Evolutionary conservation across 2,888 invertebrate species (phyloP), one percentile per base, ranked within the genome.

Genomic region (Drosophila dives): DNA sequence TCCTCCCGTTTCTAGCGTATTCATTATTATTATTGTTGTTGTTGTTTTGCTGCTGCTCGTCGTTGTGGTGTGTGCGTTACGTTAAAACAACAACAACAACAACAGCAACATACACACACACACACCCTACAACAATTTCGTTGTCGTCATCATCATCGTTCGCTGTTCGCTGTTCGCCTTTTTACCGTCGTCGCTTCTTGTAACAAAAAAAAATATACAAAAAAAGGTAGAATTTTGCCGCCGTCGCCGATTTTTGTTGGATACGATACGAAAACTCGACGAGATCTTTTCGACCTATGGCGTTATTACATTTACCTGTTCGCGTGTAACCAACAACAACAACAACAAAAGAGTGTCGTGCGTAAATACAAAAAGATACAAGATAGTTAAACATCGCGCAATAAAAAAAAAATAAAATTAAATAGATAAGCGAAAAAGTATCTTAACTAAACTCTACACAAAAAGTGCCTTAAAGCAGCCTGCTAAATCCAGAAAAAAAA

Each of bases 401-500:
- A 54, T 11, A 56, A 53, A 50, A 7, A 3, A 11, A 51, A 34
- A 29, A 38, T 23, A 7, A 23, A 15, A 45, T 38, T 38, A 38
- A 23, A 45, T 45, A 1, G 15, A 33, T 36, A 48, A 64, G 51
- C 6, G 29, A 34, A 58, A 66, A 65, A 65, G 60, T 66, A 77
- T 77, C 74, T 70, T 34, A 78, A 77, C 74, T 77, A 59, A 77
- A 78, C 78, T 78, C 66, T 75, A 62, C 70, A 77, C 59, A 67
- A 73, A 66, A 76, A 87, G 86, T 86, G 86, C 86, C 86, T 86
- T 86, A 84, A 69, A 66, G 48, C 59, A 71, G 42, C 56, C 49
- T 8, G 17, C 3, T 38, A 38, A 8, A 38, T 45, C 12, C 4
- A 45, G 45, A 45, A 23, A 45, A 8, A 45, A 15, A 45, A 23